phyloP scores from a whole-genome alignment of 64 coral and sea anemone genomes.

The Pocillopora verrucosa region DNA sequence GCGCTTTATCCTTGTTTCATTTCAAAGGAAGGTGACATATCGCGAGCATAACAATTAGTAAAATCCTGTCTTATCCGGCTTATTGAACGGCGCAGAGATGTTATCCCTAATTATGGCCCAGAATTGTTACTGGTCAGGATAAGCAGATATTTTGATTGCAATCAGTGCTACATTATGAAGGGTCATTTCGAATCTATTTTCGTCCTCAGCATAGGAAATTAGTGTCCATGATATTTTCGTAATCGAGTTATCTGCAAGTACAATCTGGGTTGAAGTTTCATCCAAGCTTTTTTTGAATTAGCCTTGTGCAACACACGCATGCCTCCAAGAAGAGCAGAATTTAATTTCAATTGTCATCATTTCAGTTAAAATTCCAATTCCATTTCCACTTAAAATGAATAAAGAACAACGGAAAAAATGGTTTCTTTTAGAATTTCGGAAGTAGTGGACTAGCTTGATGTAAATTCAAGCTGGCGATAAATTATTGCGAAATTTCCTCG shows the following conservation, averaged over 20 bases:
- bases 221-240: constrained; percentile 10
- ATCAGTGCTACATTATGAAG: neutral
- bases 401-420: too few species aligned
- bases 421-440: too few species aligned
- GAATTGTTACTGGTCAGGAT: constrained; percentile 10
- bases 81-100: constrained; percentile 15
- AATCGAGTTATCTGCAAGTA: constrained; percentile 34
- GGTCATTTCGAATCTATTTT: constrained; percentile 10
- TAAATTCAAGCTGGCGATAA: too few species aligned
- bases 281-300: constrained; percentile 1
- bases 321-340: neutral
- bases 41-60: neutral
- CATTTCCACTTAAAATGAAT: too few species aligned
- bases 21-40: constrained; percentile 35
- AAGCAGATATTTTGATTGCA: neutral
- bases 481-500: too few species aligned
- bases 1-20: neutral
- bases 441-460: too few species aligned
- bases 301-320: neutral
- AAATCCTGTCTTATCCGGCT: constrained; percentile 24
- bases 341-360: neutral
- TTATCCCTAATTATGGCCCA: neutral
- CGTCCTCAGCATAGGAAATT: constrained; percentile 15
- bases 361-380: too few species aligned
- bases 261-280: constrained; percentile 25